Percentiles rank a stretch among this genome's conserved stretches.
Conservation (phyloP, 2,888 invertebrate genomes). For the Caradrina clavipalpis region DNA sequence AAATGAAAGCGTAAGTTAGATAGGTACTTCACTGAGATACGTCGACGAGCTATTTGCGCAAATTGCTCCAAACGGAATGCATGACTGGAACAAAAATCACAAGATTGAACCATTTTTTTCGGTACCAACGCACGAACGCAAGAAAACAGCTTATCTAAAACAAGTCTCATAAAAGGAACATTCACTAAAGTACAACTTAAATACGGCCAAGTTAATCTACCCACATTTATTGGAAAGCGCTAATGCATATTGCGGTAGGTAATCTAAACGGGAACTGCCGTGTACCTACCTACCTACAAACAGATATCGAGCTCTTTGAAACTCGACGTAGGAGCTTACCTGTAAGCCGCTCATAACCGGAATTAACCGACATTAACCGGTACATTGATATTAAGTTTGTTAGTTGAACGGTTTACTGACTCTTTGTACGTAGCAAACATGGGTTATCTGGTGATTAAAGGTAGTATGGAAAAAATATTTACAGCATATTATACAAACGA, state of each 20-base stretch:
- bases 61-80: constrained; percentile 11
- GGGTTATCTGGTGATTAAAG: constrained; percentile 17
- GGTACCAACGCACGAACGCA: neutral
- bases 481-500: neutral
- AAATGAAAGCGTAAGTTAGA: neutral
- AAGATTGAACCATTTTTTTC: no score
- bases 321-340: constrained; percentile 50
- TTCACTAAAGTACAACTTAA: constrained; percentile 19
- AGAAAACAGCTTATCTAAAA: neutral
- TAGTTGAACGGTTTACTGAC: constrained; percentile 45
- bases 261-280: constrained; percentile 40
- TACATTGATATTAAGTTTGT: constrained; percentile 62
- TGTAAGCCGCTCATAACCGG: constrained; percentile 56
- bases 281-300: constrained; percentile 12
- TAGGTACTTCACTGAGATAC: neutral
- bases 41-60: neutral
- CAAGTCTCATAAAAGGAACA: constrained; percentile 6
- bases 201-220: constrained; percentile 27
- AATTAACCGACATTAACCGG: constrained; percentile 46
- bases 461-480: neutral
- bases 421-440: constrained; percentile 18
- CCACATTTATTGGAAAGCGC: constrained; percentile 36
- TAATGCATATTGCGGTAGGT: constrained; percentile 50
- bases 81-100: neutral
- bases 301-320: constrained; percentile 59